phyloP scores from a whole-genome alignment of 30 jellyfish, hydroid and myxozoan genomes.

The Hydractinia echinata region DNA sequence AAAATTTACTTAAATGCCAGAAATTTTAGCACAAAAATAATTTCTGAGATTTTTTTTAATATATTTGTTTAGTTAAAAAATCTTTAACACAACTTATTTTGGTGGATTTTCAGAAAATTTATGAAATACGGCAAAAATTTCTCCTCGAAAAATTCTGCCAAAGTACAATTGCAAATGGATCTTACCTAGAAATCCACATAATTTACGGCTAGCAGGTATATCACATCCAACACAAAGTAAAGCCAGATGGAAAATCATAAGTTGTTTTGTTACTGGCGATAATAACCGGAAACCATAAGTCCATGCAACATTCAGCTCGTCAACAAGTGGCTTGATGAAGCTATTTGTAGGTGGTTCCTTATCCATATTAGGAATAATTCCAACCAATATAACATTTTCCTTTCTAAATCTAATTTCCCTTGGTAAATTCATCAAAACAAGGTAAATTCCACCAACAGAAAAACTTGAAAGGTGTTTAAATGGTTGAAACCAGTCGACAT shows the following conservation, averaged over 20 bases:
- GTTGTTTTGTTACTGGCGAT: constrained; percentile 2
- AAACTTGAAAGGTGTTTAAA: constrained; percentile 24
- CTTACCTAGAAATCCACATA: constrained; percentile 43
- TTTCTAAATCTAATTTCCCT: constrained; percentile 24
- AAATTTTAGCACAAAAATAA: too few relatives aligned
- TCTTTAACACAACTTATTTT: too few relatives aligned
- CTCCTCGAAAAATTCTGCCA: background rate
- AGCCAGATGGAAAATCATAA: constrained; percentile 4
- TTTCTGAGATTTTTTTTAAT: too few relatives aligned
- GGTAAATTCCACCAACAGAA: constrained; percentile 36
- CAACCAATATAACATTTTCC: constrained; percentile 22
- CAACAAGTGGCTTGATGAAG: constrained; percentile 27
- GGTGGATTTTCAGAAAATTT: too few relatives aligned
- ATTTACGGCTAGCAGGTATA: constrained; percentile 35
- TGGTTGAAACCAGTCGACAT: constrained; percentile 37
- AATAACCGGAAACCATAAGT: constrained; percentile 15
- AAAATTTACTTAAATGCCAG: too few relatives aligned
- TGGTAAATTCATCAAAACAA: constrained; percentile 31
- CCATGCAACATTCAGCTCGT: constrained; percentile 37
- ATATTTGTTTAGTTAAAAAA: too few relatives aligned
- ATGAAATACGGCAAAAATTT: too few relatives aligned
- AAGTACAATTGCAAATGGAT: background rate
- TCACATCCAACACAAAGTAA: constrained; percentile 41
- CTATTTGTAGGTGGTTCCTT: constrained; percentile 43
- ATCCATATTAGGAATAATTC: constrained; percentile 35